phyloP scores from a whole-genome alignment of 2,888 invertebrate genomes.

The Brenthis hecate region DNA sequence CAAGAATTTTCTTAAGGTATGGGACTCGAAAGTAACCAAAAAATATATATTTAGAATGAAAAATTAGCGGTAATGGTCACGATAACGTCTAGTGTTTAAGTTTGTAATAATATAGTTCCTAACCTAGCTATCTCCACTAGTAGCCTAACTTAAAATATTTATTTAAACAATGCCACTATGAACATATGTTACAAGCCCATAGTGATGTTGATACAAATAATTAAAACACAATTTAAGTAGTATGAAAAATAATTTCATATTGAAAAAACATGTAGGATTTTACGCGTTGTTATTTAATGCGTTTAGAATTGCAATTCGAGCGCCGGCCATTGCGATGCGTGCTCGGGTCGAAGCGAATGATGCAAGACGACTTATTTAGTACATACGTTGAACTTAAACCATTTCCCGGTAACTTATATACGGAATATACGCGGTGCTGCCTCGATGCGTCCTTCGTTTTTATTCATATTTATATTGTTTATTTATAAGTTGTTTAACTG shows the following conservation, averaged over 20 bases:
- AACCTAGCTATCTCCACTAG: slow-evolving; percentile 33
- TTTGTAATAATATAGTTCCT: slow-evolving; percentile 26
- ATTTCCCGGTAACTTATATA: slow-evolving; percentile 18
- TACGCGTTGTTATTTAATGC: slow-evolving; percentile 2
- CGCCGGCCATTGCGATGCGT: background rate
- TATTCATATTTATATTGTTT: slow-evolving; percentile 73
- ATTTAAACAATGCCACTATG: slow-evolving; percentile 60
- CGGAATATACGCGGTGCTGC: slow-evolving; percentile 41
- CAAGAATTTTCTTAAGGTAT: background rate
- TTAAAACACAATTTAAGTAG: background rate
- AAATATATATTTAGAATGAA: slow-evolving; percentile 12
- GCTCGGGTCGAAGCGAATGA: background rate
- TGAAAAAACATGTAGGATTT: background rate
- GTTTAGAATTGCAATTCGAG: background rate
- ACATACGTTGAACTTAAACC: slow-evolving; percentile 6
- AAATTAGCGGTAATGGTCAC: slow-evolving; percentile 18
- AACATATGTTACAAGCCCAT: slow-evolving; percentile 76
- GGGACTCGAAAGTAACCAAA: slow-evolving; percentile 4
- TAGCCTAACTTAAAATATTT: slow-evolving; percentile 38
- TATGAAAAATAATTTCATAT: background rate
- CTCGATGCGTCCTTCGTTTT: slow-evolving; percentile 65
- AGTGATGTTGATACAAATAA: slow-evolving; percentile 55
- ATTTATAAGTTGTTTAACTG: slow-evolving; percentile 79
- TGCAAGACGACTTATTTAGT: slow-evolving; percentile 17
- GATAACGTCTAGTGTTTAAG: slow-evolving; percentile 24